Evolutionary conservation across 2,888 invertebrate species (phyloP), one percentile per base, ranked within the genome.

Genomic region (Agonum fuliginosum): DNA sequence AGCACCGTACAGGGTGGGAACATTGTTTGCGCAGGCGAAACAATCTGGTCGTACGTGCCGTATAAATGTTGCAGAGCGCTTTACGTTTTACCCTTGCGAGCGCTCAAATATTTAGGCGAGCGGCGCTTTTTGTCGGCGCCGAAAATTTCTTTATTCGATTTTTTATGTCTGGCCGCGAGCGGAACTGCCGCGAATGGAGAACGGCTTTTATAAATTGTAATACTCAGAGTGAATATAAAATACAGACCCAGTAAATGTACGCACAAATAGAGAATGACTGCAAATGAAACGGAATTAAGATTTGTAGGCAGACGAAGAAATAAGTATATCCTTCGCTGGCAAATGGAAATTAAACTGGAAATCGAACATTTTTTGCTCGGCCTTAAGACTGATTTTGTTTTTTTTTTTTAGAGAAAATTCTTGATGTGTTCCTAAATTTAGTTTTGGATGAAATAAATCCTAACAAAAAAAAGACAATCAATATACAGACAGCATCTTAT

Each of bases 111-210:
- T 67, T 67, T 43, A 37, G 67, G 6, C 37, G n/a, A 30, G 43
- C 37, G 20, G 4, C 69, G 69, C 34, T 43, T 37, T 37, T 22
- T 43, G 69, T 14, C 20, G 51, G 30, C 72, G 51, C 51, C 72
- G 51, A 72, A 72, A 72, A 54, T 54, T 72, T 72, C 51, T 72
- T 72, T 72, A 72, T 72, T 54, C 72, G 54, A 72, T 72, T 72
- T 72, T 72, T 72, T 72, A 72, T 22, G 72, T 51, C 72, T 54
- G 54, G 54, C 17, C 48, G 65, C 19, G 67, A 24, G 37, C 22
- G 22, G 67, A 20, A 67, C 41, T 67, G 5, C 41, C n/a, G 41
- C n/a, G 41, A 37, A 22, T 41, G 41, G 67, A 43, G 22, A 67
- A 67, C 43, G 41, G 67, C 65, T 67, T 67, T 67, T 67, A 67